Conservation (phyloP, 2,797 vertebrate genomes). For the Tachyglossus aculeatus region DNA sequence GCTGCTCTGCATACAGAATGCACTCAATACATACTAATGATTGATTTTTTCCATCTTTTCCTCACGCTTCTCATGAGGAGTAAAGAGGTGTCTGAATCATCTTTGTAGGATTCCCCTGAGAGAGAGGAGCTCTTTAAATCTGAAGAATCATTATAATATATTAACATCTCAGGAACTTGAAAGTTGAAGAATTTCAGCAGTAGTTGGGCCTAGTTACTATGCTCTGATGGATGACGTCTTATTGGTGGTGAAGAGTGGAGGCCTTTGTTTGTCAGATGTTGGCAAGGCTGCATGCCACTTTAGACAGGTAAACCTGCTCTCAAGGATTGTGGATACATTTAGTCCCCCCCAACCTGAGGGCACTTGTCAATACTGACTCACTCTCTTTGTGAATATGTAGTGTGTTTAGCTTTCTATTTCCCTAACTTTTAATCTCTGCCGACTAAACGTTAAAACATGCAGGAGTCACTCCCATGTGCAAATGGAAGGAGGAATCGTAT, state of each 20-base stretch:
- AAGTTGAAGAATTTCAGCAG: not conserved
- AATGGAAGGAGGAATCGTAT: not conserved
- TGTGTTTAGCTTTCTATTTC: constrained; percentile 6
- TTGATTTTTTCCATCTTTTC: too few species aligned
- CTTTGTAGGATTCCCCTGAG: too few species aligned
- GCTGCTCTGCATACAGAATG: too few species aligned
- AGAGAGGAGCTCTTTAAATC: too few species aligned
- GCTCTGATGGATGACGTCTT: not conserved
- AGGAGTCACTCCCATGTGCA: not conserved
- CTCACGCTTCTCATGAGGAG: too few species aligned
- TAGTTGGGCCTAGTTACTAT: too few species aligned
- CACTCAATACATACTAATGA: too few species aligned
- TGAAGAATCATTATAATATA: too few species aligned
- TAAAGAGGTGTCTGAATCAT: too few species aligned
- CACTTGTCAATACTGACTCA: constrained; percentile 4
- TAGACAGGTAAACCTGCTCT: not conserved
- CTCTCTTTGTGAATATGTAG: not conserved
- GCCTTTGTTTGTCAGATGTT: not conserved
- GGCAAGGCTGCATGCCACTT: not conserved
- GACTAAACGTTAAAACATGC: not conserved
- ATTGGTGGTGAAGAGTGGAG: not conserved
- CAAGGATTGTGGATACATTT: not conserved
- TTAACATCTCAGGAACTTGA: not conserved
- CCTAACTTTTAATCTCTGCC: constrained; percentile 1
- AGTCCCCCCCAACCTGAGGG: not conserved